Conservation (phyloP, 2,113 vertebrate species). For the Chrysochloris asiatica region DNA sequence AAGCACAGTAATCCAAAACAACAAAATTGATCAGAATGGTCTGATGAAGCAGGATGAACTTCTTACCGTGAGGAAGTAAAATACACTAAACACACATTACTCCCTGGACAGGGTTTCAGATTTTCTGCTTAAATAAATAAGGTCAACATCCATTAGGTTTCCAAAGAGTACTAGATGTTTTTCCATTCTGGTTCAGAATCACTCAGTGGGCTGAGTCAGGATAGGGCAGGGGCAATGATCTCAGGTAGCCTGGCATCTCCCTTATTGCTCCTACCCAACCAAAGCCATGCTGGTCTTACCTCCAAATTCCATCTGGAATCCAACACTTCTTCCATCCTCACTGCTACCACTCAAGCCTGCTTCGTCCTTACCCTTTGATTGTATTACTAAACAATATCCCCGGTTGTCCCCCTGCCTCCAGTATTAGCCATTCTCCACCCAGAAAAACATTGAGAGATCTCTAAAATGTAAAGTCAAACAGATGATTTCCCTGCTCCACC, state of each 20-base stretch:
- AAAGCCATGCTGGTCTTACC: too few relatives aligned
- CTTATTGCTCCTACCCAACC: too few relatives aligned
- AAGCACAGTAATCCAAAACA: constrained; percentile 12
- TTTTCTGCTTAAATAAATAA: constrained; percentile 18
- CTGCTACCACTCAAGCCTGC: background rate
- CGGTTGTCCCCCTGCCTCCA: background rate
- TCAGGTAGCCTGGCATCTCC: background rate
- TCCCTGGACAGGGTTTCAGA: background rate
- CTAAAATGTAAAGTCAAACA: too few relatives aligned
- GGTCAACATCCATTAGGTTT: constrained; percentile 10
- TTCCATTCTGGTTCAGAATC: background rate
- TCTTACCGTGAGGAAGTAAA: background rate
- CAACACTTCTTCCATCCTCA: background rate
- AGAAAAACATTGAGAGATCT: background rate
- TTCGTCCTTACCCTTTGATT: background rate
- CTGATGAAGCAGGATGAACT: background rate
- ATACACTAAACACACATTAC: background rate
- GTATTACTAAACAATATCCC: too few relatives aligned
- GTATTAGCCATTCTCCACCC: background rate
- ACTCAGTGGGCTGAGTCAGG: background rate
- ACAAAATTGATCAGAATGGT: background rate
- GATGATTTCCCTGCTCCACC: too few relatives aligned
- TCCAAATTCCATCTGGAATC: background rate
- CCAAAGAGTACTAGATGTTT: background rate
- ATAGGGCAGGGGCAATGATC: background rate